A percentile compares a stretch with the other conserved stretches of the same genome.
Evolutionary conservation across 2,113 vertebrate species (phyloP).

Genomic region (Australoheros scitulus): DNA sequence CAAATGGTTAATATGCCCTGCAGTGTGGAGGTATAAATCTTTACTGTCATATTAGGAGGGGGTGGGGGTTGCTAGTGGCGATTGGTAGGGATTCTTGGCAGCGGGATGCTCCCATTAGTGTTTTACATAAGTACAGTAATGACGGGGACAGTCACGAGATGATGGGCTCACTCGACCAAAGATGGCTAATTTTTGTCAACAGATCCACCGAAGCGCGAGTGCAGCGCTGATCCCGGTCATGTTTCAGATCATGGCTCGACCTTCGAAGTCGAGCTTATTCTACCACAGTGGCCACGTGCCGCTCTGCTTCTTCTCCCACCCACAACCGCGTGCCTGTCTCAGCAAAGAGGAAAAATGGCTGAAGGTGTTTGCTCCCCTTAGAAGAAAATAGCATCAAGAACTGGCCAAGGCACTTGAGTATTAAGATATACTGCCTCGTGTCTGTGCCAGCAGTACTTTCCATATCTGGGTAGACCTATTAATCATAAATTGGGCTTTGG

Average conservation of each 20-base stretch:
- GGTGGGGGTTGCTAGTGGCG: conserved; percentile 1
- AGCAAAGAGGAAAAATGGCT: conserved; percentile 31
- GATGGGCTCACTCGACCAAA: conserved; percentile 9
- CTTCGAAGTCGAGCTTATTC: conserved; percentile 24
- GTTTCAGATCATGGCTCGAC: conserved; percentile 14
- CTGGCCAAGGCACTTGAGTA: conserved; percentile 13
- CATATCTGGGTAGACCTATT: conserved; percentile 25
- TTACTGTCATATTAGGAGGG: conserved; percentile 51
- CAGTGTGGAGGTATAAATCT: conserved; percentile 56
- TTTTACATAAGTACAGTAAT: conserved; percentile 60
- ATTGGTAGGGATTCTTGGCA: conserved; percentile 33
- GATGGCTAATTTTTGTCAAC: conserved; percentile 33
- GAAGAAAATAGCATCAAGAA: conserved; percentile 46
- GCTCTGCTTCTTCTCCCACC: conserved; percentile 23
- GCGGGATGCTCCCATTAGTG: conserved; percentile 51
- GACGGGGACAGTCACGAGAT: conserved; percentile 6
- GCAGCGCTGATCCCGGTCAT: background rate
- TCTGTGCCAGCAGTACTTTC: conserved; percentile 36
- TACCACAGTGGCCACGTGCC: background rate
- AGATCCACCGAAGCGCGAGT: conserved; percentile 6
- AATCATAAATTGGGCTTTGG: conserved; percentile 42
- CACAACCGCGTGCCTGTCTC: conserved; percentile 24
- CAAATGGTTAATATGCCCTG: conserved; percentile 59
- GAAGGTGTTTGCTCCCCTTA: conserved; percentile 33
- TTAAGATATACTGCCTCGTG: conserved; percentile 41